phyloP scores from a whole-genome alignment of 2,113 vertebrate species.

The Halcyon senegalensis region DNA sequence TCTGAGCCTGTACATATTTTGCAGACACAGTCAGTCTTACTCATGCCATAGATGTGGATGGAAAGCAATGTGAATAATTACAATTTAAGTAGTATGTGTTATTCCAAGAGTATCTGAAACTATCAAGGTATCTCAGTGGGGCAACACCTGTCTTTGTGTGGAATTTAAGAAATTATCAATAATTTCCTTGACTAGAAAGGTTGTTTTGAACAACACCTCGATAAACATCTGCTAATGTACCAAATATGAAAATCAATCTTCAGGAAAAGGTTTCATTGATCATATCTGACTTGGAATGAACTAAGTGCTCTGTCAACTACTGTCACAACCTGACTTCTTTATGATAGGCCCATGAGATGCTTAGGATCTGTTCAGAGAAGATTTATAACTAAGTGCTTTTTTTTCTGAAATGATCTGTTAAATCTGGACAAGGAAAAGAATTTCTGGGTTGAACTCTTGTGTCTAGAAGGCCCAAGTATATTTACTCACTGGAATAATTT shows the following conservation, averaged over 20 bases:
- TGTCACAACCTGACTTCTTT: not conserved
- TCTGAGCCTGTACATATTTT: not conserved
- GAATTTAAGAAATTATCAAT: not conserved
- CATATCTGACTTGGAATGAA: not conserved
- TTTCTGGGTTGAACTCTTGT: not conserved
- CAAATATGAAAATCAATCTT: not conserved
- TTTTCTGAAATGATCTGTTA: not conserved
- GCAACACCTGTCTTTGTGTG: not conserved
- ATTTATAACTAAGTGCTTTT: not conserved
- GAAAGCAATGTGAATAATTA: not conserved
- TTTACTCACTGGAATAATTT: not conserved
- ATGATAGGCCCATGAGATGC: not conserved
- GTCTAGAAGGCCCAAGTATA: not conserved
- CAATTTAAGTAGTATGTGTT: not conserved
- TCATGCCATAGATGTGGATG: not conserved
- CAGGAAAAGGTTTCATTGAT: not conserved
- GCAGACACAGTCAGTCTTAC: not conserved
- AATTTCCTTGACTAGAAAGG: not conserved
- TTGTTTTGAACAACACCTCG: not conserved
- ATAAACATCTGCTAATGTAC: not conserved
- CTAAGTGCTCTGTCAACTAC: not conserved
- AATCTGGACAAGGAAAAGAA: not conserved
- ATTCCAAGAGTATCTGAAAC: not conserved
- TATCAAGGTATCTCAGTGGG: not conserved
- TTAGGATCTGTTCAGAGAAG: not conserved